Conservation (phyloP, 2,113 vertebrate species). For the Brachypodius melanocephalos region DNA sequence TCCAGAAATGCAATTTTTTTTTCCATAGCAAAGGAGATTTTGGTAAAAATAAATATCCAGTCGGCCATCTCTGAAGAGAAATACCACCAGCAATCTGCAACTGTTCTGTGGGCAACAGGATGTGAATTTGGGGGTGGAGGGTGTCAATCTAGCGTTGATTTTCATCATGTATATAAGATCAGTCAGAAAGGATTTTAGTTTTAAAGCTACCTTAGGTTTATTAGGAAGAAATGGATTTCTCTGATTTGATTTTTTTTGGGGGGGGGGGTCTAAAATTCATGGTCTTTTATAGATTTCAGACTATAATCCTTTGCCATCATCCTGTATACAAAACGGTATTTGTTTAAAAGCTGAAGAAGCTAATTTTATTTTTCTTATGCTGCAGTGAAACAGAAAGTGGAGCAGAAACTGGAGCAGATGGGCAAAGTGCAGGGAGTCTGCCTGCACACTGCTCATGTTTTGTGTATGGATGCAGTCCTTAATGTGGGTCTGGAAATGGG, state of each 20-base stretch:
- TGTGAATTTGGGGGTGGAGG: background rate
- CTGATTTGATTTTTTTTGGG: background rate
- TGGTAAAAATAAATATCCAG: background rate
- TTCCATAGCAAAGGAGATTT: background rate
- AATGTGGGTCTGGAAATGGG: constrained; percentile 90
- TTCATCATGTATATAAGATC: background rate
- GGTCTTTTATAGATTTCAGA: background rate
- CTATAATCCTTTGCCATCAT: background rate
- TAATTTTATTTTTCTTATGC: background rate
- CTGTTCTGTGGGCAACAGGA: background rate
- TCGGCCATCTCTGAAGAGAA: background rate
- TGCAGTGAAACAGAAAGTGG: constrained; percentile 86
- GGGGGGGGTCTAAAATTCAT: background rate
- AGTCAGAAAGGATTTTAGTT: background rate
- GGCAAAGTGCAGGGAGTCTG: constrained; percentile 82
- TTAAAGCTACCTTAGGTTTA: background rate
- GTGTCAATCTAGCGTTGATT: background rate
- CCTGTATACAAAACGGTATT: background rate
- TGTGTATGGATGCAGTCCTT: constrained; percentile 93
- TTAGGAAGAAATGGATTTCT: background rate
- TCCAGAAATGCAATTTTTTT: background rate
- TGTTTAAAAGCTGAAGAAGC: background rate
- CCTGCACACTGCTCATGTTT: constrained; percentile 85
- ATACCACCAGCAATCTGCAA: background rate
- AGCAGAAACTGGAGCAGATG: constrained; percentile 90